Evolutionary conservation across 2,113 vertebrate species (phyloP), one percentile per base, ranked within the genome.

Genomic region (Anseranas semipalmata): DNA sequence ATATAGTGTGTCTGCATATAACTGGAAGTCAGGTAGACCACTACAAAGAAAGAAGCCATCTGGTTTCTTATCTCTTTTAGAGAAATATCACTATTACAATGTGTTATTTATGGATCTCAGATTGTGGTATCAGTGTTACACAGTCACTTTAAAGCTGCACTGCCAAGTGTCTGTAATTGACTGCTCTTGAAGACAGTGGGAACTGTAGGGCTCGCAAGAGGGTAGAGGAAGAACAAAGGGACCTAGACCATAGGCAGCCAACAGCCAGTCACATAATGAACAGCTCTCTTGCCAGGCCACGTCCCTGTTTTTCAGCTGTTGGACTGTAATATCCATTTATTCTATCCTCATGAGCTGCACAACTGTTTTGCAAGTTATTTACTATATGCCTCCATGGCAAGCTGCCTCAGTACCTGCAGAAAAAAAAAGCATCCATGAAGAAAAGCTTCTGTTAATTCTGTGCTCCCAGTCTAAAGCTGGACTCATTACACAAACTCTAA

Each of bases 241-340:
- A 59, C 32, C 46, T 60, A 77, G 65, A 91, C 35, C 43, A 60
- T 60, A 94, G 78, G 60, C 81, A 93, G 46, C 27, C 82, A 95
- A 84, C 22, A 92, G 76, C 48, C 50, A 89, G 60, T 35, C 87
- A 79, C 21, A 62, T 75, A 90, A 94, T 53, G 37, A 95, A 90
- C 17, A 71, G 33, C 45, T 56, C 50, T 85, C 75, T 95, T 89
- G 85, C 63, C 58, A 90, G 80, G 21, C 41, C 35, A 28, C 37
- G 84, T 65, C 84, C 87, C 55, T 55, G 67, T 50, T 94, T 94
- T 90, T 94, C 60, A 89, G 39, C 28, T 6, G 12, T 13, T 78
- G 60, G 45, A 30, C 60, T 85, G 21, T 39, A 80, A 91, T 85
- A 89, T 32, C 80, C 3, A 92, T 93, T 93, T 92, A 33, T 63